These are phyloP conservation scores for Euura saliciscinereae DNA, from an alignment of 1,140 invertebrate species.

Conservation along the genomic window DNA sequence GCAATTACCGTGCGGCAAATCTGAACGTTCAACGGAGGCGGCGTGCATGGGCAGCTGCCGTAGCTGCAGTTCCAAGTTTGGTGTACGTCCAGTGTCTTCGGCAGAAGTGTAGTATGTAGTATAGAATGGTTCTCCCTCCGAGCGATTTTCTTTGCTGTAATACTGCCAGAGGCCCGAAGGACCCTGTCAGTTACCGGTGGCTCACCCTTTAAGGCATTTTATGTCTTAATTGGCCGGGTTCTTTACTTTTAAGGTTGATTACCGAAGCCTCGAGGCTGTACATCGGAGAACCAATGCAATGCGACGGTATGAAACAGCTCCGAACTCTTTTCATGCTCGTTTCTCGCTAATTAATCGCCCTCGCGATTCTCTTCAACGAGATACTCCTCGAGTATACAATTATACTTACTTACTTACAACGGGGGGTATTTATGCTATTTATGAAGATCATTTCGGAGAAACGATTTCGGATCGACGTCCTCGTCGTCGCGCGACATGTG, in stretches of 20 bases:
- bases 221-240: slow-evolving; percentile 53
- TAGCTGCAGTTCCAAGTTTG: slow-evolving; percentile 45
- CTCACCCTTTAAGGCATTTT: slow-evolving; percentile 41
- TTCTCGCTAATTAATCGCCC: not conserved
- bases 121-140: no score
- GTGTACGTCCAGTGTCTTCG: slow-evolving; percentile 8
- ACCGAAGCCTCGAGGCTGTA: slow-evolving; percentile 23
- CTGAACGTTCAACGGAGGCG: slow-evolving; percentile 31
- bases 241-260: slow-evolving; percentile 23
- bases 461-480: not conserved
- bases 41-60: slow-evolving; percentile 37
- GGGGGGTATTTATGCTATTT: not conserved
- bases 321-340: not conserved
- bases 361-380: not conserved
- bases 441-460: not conserved
- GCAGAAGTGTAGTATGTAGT: no score
- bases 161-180: not conserved
- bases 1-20: slow-evolving; percentile 55
- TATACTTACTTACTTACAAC: not conserved
- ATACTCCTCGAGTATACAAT: not conserved
- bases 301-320: not conserved
- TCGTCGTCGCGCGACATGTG: not conserved
- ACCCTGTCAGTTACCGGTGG: slow-evolving; percentile 18
- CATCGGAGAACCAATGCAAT: slow-evolving; percentile 14
- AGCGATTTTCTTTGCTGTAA: no score